Conservation (phyloP, 2,888 invertebrate species). For the Aspidiotus destructor region DNA sequence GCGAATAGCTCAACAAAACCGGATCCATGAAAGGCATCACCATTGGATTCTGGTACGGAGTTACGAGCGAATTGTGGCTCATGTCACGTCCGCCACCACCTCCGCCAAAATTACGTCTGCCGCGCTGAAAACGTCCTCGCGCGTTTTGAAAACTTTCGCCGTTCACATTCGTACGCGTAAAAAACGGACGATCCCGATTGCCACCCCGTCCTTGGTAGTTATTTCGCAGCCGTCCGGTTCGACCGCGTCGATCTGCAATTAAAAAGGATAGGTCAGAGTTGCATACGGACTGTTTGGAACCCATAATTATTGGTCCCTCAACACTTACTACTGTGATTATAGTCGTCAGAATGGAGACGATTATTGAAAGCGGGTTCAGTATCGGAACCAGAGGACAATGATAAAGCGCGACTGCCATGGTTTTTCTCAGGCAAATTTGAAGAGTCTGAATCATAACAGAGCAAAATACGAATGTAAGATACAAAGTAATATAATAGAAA, state of each 20-base stretch:
- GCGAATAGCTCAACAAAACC: constrained; percentile 35
- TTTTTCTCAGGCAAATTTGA: neutral
- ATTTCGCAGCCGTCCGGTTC: neutral
- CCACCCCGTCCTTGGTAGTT: neutral
- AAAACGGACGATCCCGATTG: neutral
- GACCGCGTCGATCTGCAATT: neutral
- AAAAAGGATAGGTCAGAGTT: neutral
- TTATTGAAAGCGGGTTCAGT: neutral
- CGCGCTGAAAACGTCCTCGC: constrained; percentile 29
- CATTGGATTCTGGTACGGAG: constrained; percentile 20
- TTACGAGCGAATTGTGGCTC: neutral
- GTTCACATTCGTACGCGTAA: neutral
- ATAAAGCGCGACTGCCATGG: neutral
- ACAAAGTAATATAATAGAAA: too few species aligned
- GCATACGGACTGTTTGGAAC: neutral
- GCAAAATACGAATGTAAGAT: neutral
- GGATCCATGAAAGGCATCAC: constrained; percentile 36
- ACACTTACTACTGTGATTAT: neutral
- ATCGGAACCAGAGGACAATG: neutral
- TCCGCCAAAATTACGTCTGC: constrained; percentile 35
- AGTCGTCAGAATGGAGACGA: neutral
- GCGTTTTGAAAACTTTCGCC: constrained; percentile 16
- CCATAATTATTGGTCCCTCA: neutral
- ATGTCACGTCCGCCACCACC: constrained; percentile 12
- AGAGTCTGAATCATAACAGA: neutral